Conservation (phyloP, 2,113 vertebrate species). For the Hippocampus abdominalis region DNA sequence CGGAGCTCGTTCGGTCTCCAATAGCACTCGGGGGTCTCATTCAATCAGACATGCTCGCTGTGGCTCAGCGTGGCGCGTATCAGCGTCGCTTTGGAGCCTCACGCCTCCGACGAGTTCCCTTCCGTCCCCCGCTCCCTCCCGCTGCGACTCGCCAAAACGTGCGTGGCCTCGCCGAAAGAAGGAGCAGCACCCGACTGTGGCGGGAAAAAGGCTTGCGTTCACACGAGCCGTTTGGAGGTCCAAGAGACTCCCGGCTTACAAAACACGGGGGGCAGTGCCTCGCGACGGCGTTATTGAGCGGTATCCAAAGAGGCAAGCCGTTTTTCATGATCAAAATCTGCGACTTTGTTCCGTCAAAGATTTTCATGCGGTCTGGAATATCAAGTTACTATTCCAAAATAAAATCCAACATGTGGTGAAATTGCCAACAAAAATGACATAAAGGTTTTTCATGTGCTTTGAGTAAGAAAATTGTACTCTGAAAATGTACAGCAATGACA, state of each 20-base stretch:
- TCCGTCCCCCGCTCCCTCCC: constrained; percentile 17
- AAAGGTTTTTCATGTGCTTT: too few species aligned
- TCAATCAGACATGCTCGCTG: constrained; percentile 56
- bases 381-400: too few species aligned
- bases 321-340: background rate
- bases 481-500: too few species aligned
- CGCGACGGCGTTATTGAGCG: too few species aligned
- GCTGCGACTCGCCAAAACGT: constrained; percentile 36
- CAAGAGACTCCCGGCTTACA: background rate
- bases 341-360: too few species aligned
- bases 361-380: too few species aligned
- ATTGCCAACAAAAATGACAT: too few species aligned
- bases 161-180: constrained; percentile 43
- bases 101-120: background rate
- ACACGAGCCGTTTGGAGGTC: constrained; percentile 3
- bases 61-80: constrained; percentile 54
- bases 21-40: constrained; percentile 57
- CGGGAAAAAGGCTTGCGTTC: constrained; percentile 25
- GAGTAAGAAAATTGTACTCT: too few species aligned
- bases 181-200: constrained; percentile 46
- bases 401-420: too few species aligned
- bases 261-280: background rate
- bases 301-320: background rate
- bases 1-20: constrained; percentile 47
- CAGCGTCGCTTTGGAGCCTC: constrained; percentile 39